Percentiles rank a stretch among this genome's conserved stretches.
Evolutionary conservation across 2,888 invertebrate genomes (phyloP).

Genomic region (Aelia acuminata): DNA sequence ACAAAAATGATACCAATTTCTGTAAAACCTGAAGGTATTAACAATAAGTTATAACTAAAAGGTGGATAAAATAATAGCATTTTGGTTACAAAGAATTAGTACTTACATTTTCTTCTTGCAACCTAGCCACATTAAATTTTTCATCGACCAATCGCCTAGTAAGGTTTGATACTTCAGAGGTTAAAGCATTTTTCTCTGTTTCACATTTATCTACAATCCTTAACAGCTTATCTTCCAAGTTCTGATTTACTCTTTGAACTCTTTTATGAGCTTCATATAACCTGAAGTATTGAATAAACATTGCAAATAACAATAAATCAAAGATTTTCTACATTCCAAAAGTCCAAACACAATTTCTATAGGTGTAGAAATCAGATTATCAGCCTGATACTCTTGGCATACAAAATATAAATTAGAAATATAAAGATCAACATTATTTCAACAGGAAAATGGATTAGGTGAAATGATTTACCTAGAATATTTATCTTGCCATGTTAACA

Average conservation of each 20-base stretch:
- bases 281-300: slow-evolving; percentile 70
- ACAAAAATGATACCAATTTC: no score
- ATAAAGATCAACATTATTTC: neutral
- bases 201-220: slow-evolving; percentile 94
- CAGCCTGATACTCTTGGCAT: neutral
- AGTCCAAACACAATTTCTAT: neutral
- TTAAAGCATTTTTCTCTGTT: slow-evolving; percentile 87
- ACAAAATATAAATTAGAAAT: neutral
- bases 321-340: neutral
- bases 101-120: slow-evolving; percentile 89
- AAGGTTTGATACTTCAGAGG: slow-evolving; percentile 88
- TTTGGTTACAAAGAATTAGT: neutral
- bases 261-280: slow-evolving; percentile 93
- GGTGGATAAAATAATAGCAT: no score
- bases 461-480: slow-evolving; percentile 80
- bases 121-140: slow-evolving; percentile 84
- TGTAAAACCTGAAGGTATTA: no score
- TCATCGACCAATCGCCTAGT: slow-evolving; percentile 88
- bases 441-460: neutral
- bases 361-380: neutral
- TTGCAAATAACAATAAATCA: neutral
- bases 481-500: slow-evolving; percentile 91
- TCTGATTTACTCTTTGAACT: slow-evolving; percentile 94
- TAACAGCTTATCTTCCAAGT: slow-evolving; percentile 92
- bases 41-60: no score